A percentile compares a stretch with the other conserved stretches of the same genome.
phyloP scores from a whole-genome alignment of 2,888 invertebrate genomes.

The Oxyteleia sp. region DNA sequence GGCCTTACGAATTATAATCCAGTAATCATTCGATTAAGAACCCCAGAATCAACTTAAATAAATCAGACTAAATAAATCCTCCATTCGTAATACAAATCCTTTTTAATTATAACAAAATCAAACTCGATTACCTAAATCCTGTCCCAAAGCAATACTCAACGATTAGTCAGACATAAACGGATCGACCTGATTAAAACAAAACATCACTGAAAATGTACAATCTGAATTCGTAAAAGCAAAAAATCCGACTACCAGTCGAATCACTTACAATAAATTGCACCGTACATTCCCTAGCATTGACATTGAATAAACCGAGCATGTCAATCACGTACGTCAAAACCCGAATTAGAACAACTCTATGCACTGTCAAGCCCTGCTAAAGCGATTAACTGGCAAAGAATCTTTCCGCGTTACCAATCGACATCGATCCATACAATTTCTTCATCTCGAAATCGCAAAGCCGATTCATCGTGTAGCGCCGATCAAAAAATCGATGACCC shows the following conservation, averaged over 20 bases:
- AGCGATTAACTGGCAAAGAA: too few relatives aligned
- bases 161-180: constrained; percentile 3
- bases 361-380: too few relatives aligned
- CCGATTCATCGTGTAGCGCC: not conserved
- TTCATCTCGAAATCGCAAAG: not conserved
- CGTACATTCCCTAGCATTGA: constrained; percentile 27
- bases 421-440: not conserved
- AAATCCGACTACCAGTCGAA: not conserved
- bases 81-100: too few relatives aligned
- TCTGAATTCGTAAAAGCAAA: constrained; percentile 9
- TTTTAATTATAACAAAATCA: too few relatives aligned
- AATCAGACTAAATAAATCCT: too few relatives aligned
- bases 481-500: not conserved
- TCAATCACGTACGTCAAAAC: constrained; percentile 15
- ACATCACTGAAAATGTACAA: not conserved
- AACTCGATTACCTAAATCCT: too few relatives aligned
- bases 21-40: too few relatives aligned
- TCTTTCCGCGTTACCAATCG: not conserved
- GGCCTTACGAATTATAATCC: too few relatives aligned
- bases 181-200: not conserved
- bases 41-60: too few relatives aligned
- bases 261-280: constrained; percentile 27
- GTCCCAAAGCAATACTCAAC: constrained; percentile 9
- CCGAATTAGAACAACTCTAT: not conserved
- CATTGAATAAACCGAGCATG: constrained; percentile 19